Evolutionary conservation across 2,797 vertebrate genomes (phyloP).

Genomic region (Pogoniulus pusillus): DNA sequence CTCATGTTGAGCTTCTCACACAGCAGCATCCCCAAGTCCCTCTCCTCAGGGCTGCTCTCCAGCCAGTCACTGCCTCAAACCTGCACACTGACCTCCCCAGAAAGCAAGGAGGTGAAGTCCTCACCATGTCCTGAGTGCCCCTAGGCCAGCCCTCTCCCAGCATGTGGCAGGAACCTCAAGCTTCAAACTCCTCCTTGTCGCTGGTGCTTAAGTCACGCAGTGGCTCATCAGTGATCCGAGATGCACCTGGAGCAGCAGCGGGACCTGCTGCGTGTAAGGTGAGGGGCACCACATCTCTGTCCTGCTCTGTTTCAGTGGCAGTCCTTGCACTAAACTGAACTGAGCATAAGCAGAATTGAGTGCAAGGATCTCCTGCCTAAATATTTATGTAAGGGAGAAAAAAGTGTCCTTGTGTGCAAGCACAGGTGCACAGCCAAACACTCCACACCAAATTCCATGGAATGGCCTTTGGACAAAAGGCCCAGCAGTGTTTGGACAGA

Average conservation of each 20-base stretch:
- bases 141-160: neutral
- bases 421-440: constrained; percentile 54
- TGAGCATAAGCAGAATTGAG: constrained; percentile 26
- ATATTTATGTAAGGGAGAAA: constrained; percentile 44
- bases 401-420: constrained; percentile 16
- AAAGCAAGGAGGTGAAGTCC: neutral
- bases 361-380: constrained; percentile 15
- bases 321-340: neutral
- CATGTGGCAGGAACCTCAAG: neutral
- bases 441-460: neutral
- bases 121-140: neutral
- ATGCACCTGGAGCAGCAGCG: neutral
- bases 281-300: neutral
- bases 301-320: neutral
- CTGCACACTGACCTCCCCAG: neutral
- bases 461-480: constrained; percentile 63
- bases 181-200: neutral
- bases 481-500: constrained; percentile 70
- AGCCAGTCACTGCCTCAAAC: no score
- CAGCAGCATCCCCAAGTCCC: no score
- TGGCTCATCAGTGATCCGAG: neutral
- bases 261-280: neutral
- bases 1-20: no score
- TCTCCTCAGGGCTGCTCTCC: no score
- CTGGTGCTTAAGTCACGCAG: neutral